Base-by-base conservation (phyloP, 2,888 invertebrate genomes). In the Carcina quercana region DNA sequence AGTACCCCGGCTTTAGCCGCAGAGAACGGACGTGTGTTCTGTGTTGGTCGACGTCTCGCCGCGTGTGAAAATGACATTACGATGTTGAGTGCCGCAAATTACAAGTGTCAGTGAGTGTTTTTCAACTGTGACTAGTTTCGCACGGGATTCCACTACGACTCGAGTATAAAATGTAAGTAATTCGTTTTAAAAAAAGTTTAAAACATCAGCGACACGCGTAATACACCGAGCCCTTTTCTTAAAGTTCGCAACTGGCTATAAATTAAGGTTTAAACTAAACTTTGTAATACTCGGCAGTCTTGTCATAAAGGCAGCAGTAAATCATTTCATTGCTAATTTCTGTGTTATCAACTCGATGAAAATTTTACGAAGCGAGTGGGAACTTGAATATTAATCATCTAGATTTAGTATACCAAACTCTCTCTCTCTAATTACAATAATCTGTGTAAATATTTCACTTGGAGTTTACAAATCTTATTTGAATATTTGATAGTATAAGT, bases 1-100 rank as follows among this genome's bases (percentile, higher is more conserved):
- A 78, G 78, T 78, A 45, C 61, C 72, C 67, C 75, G 76, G 74
- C 70, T 48, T 60, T 44, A 40, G 75, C 69, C 71, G 78, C 42
- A 42, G 61, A 25, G 45, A 39, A 38, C 38, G 50, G 66, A 69
- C 59, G 75, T 55, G 50, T 48, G 5, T 2, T 47, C 38, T 42
- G 52, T 51, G 63, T 42, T 47, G 28, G 38, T 43, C 40, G 49
- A 39, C 38, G 30, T 40, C 51, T 52, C 46, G 53, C 40, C 59
- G 68, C 60, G 65, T 63, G 62, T 68, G 66, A 17, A 29, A 47
- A 55, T 59, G 42, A 53, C 42, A 57, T 64, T 66, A 66, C 76
- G 75, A 76, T 73, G 73, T 61, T 57, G 47, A 57, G 68, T 67
- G 68, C 43, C 50, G 55, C 57, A 56, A 53, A 50, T 56, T 59